Percentiles rank a stretch among this genome's conserved stretches.
phyloP scores from a whole-genome alignment of 2,797 vertebrate genomes.

The Hozukius guyotensis region DNA sequence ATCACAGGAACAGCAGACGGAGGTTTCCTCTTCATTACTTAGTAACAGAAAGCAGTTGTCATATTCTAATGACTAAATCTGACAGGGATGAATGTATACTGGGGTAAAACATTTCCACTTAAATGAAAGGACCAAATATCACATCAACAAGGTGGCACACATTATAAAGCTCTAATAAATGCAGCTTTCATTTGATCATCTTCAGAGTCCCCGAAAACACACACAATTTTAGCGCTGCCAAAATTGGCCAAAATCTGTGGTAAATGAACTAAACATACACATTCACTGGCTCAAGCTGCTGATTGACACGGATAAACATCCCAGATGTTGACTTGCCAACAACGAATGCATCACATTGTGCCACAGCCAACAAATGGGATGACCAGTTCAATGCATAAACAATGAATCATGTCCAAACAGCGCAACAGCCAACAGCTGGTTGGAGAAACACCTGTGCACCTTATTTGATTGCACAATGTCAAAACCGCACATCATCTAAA shows the following conservation, averaged over 20 bases:
- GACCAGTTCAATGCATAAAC: constrained; percentile 43
- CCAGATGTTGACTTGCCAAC: constrained; percentile 53
- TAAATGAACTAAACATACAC: constrained; percentile 14
- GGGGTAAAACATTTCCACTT: not conserved
- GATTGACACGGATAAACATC: constrained; percentile 37
- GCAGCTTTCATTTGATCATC: not conserved
- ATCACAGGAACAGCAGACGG: not conserved
- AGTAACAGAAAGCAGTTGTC: not conserved
- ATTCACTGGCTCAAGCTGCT: constrained; percentile 3
- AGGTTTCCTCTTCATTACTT: not conserved
- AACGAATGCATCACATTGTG: constrained; percentile 34
- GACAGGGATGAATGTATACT: not conserved
- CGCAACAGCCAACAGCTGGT: constrained; percentile 30
- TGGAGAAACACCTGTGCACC: constrained; percentile 35
- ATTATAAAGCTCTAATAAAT: not conserved
- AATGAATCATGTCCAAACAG: constrained; percentile 45
- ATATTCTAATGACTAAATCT: not conserved
- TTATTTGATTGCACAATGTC: constrained; percentile 21
- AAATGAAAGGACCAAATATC: not conserved
- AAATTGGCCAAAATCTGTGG: not conserved
- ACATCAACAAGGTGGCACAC: not conserved
- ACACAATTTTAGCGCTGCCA: not conserved
- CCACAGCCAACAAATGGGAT: constrained; percentile 40
- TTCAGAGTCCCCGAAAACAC: not conserved
- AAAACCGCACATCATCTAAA: constrained; percentile 5